Base-by-base conservation (phyloP, 2,113 vertebrate genomes). In the Raphicerus campestris region DNA sequence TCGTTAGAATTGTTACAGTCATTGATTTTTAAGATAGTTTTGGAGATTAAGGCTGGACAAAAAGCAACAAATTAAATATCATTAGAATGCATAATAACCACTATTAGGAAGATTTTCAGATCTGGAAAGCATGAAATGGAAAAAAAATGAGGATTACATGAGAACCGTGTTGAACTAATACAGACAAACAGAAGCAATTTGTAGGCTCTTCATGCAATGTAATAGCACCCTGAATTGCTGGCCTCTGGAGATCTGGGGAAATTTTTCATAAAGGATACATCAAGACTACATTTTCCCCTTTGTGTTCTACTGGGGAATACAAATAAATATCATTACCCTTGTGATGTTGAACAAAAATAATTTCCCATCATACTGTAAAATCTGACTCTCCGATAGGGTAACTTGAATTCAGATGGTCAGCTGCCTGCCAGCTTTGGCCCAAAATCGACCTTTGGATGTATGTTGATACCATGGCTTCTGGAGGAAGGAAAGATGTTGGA, bases 1-100 rank as follows among this genome's bases (percentile, higher is more conserved):
- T 96, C 8, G 17, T 91, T 91, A 47, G 28, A 93, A 96, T 61
- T 70, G 30, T 91, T 87, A 84, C 6, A 82, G 87, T 93, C 75
- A 83, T 10, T 55, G 30, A 39, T 80, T 97, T 93, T 63, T 87
- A 93, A 94, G 75, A 55, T 51, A 66, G 30, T 77, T 96, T 70
- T n/a, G n/a, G 26, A 93, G 30, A 93, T 39, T 53, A 78, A 97
- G 49, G 28, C 3, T 66, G 42, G 39, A 86, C 85, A 63, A 82
- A 96, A 83, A n/a, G 7, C 16, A 78, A 73, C 11, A 60, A 87
- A 91, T 89, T 93, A 95, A 86, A 56, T 93, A 84, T 83, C 45
- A 94, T 80, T 86, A 87, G 17, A 73, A 87, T 83, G 22, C 16
- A 32, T 32, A 80, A 87, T 75, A n/a, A 26, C 26, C 91, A 87